Percentiles rank a stretch among this genome's conserved stretches.
phyloP scores from a whole-genome alignment of 2,797 vertebrate species.

The Buceros bicornis region DNA sequence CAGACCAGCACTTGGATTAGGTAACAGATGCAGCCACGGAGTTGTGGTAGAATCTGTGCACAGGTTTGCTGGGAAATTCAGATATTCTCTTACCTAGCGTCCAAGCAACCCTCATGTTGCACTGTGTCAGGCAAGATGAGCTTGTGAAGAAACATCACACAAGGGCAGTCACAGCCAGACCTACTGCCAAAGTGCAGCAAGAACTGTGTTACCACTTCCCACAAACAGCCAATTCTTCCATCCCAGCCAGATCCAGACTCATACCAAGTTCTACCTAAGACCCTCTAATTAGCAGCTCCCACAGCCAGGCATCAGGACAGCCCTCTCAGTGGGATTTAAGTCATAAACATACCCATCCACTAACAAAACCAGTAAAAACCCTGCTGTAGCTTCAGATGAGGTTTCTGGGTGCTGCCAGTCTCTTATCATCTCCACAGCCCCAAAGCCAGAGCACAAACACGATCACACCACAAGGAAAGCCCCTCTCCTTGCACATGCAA shows the following conservation, averaged over 20 bases:
- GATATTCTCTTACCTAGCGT: background rate
- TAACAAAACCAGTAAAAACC: background rate
- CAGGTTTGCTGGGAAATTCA: background rate
- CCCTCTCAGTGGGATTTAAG: background rate
- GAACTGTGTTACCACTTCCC: background rate
- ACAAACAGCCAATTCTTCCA: background rate
- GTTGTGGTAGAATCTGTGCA: background rate
- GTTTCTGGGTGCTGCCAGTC: background rate
- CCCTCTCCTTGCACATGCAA: background rate
- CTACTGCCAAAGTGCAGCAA: background rate
- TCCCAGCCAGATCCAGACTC: background rate
- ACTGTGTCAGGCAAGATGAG: background rate
- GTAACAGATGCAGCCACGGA: background rate
- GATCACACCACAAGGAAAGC: background rate
- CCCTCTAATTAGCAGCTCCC: background rate
- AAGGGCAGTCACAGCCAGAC: background rate
- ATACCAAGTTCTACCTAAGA: background rate
- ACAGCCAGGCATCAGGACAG: background rate
- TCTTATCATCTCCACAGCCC: background rate
- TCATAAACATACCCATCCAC: background rate
- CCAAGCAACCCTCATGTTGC: background rate
- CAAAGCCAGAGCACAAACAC: background rate
- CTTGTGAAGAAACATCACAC: background rate
- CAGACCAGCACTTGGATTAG: background rate
- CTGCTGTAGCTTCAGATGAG: background rate